Evolutionary conservation across 2,888 invertebrate species (phyloP).

Genomic region (Automeris io): DNA sequence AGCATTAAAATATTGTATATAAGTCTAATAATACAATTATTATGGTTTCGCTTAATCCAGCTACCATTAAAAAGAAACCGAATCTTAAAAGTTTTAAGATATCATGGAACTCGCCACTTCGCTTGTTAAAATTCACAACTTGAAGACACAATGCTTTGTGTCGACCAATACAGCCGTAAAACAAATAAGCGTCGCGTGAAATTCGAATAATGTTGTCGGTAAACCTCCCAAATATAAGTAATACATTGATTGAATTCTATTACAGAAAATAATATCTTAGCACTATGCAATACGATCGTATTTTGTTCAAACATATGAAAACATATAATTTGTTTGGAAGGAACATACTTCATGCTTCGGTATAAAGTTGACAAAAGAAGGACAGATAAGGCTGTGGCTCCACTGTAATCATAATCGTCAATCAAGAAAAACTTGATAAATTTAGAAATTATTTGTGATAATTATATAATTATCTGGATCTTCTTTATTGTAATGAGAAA

Average conservation of each 20-base stretch:
- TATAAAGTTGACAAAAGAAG: conserved; percentile 37
- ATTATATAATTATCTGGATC: no score
- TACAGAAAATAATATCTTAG: conserved; percentile 9
- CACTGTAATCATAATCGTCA: conserved; percentile 8
- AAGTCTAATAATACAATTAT: no score
- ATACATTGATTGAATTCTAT: neutral
- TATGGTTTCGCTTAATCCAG: neutral
- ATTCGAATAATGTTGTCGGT: conserved; percentile 51
- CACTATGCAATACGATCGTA: conserved; percentile 5
- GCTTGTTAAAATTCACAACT: conserved; percentile 66
- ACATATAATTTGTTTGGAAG: conserved; percentile 10
- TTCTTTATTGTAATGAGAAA: no score
- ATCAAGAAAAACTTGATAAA: neutral
- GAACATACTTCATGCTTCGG: conserved; percentile 45
- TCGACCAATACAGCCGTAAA: conserved; percentile 43
- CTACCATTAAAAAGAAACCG: conserved; percentile 34
- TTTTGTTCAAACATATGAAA: conserved; percentile 1
- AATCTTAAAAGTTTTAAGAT: conserved; percentile 42
- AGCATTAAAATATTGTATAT: no score
- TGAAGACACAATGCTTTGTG: conserved; percentile 35
- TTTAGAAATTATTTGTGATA: no score
- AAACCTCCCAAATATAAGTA: conserved; percentile 26
- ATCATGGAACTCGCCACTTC: conserved; percentile 28
- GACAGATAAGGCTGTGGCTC: conserved; percentile 1
- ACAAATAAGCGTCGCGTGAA: conserved; percentile 68